Conservation (phyloP, 1,140 invertebrate genomes). For the Acromyrmex heyeri region DNA sequence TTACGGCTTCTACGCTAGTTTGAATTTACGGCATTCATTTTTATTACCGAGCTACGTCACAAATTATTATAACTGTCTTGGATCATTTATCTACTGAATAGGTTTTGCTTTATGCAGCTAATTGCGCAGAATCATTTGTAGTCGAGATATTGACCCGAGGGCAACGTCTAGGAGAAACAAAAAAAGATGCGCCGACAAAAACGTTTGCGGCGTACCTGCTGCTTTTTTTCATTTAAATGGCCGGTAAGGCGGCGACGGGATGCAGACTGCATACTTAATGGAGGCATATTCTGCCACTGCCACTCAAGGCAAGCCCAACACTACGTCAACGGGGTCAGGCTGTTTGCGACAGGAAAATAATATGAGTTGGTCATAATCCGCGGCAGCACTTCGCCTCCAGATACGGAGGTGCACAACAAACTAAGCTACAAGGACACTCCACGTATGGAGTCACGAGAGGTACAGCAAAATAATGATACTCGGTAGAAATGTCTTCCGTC, state of each 20-base stretch:
- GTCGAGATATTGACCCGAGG: constrained; percentile 14
- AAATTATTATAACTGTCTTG: not conserved
- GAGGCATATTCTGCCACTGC: constrained; percentile 80
- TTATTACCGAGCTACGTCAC: not conserved
- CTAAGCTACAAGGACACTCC: constrained; percentile 54
- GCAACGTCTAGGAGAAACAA: not conserved
- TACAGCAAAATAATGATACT: not conserved
- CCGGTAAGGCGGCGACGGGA: constrained; percentile 75
- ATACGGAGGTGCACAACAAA: constrained; percentile 58
- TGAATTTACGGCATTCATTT: constrained; percentile 1
- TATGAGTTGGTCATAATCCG: constrained; percentile 69
- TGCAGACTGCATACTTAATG: constrained; percentile 79
- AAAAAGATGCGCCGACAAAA: constrained; percentile 41
- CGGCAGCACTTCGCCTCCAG: constrained; percentile 57
- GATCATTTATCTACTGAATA: not conserved
- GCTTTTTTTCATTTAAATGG: constrained; percentile 80
- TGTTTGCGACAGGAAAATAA: constrained; percentile 74
- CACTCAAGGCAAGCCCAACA: constrained; percentile 78
- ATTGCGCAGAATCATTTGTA: constrained; percentile 17
- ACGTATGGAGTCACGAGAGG: constrained; percentile 25
- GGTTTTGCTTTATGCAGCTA: constrained; percentile 13
- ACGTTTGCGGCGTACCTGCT: constrained; percentile 48
- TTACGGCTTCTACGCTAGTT: too few species aligned
- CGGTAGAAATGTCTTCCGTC: not conserved
- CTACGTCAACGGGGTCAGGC: constrained; percentile 73